Evolutionary conservation across 2,113 vertebrate species (phyloP), one percentile per base, ranked within the genome.

Genomic region (Labeo catla): DNA sequence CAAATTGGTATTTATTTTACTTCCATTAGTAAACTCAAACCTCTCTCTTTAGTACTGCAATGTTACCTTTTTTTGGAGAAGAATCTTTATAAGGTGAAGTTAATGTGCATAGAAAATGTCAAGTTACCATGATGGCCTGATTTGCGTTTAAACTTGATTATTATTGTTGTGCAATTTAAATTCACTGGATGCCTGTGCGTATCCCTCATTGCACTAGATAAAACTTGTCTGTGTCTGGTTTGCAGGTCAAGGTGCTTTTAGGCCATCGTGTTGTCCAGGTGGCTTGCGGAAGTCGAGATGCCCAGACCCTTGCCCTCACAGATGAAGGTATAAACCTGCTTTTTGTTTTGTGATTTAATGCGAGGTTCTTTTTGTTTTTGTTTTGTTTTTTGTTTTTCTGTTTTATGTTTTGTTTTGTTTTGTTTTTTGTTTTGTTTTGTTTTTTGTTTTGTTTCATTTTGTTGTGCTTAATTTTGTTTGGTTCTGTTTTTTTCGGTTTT

Each of bases 211-310:
- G 9, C 76, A 52, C 11, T 63, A 16, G 5, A 28, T 61, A 0
- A 13, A 34, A 28, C 5, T 36, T 54, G 2, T 10, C 5, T 84
- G n/a, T 89, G 4, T 89, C 76, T 23, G 0, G 39, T 49, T 15
- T 89, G 6, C 79, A 99, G 98, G 97, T 99, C 47, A 99, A 99
- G 91, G 97, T 99, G 80, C 96, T 99, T 34, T 93, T 99, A 87
- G 98, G 98, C 10, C 97, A 99, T 85, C 92, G 98, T 82, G 98
- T 99, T 3, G 94, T 99, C 92, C 98, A 99, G 90, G 97, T 99
- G 86, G 98, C 98, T 0, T 99, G 98, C 93, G 98, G 98, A 36
- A 99, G 98, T 88, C 95, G 98, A 87, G 98, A 99, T 34, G 98
- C 98, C 21, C 98, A 99, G 89, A 99, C 98, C 16, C 93, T 99